A percentile compares a stretch with the other conserved stretches of the same genome.
Evolutionary conservation across 2,888 invertebrate genomes (phyloP).

Genomic region (Drosophila longiperda): DNA sequence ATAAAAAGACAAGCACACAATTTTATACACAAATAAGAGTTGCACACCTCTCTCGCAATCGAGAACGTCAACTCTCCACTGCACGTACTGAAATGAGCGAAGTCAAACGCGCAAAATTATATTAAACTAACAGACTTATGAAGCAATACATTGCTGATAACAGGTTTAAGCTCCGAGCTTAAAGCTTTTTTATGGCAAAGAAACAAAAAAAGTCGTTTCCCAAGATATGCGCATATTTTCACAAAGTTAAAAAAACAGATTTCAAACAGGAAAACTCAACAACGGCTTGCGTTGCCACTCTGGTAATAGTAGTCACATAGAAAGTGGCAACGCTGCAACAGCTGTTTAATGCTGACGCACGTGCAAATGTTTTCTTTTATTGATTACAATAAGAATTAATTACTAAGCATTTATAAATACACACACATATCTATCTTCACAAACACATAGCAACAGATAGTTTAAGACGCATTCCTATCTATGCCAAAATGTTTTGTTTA

Average conservation of each 20-base stretch:
- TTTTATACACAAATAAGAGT: constrained; percentile 3
- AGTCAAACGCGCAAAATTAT: constrained; percentile 28
- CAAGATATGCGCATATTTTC: constrained; percentile 12
- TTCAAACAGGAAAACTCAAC: constrained; percentile 34
- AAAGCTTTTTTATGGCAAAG: constrained; percentile 42
- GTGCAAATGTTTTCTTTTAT: constrained; percentile 18
- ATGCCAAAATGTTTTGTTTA: neutral
- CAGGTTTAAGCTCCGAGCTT: constrained; percentile 63
- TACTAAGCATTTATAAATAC: neutral
- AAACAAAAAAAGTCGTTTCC: neutral
- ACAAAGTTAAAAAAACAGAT: constrained; percentile 27
- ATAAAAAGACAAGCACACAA: constrained; percentile 4
- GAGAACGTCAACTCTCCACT: constrained; percentile 37
- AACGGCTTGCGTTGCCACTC: constrained; percentile 22
- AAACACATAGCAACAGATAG: neutral
- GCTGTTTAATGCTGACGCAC: constrained; percentile 31
- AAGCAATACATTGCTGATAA: constrained; percentile 53
- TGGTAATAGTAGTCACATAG: neutral
- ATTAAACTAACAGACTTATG: neutral
- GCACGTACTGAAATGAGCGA: constrained; percentile 54
- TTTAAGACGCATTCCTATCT: neutral
- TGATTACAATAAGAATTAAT: neutral
- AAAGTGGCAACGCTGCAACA: constrained; percentile 38
- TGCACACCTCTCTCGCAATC: constrained; percentile 2
- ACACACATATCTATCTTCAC: neutral